Base-by-base conservation (phyloP, 2,797 vertebrate species). In the Acanthornis magna region DNA sequence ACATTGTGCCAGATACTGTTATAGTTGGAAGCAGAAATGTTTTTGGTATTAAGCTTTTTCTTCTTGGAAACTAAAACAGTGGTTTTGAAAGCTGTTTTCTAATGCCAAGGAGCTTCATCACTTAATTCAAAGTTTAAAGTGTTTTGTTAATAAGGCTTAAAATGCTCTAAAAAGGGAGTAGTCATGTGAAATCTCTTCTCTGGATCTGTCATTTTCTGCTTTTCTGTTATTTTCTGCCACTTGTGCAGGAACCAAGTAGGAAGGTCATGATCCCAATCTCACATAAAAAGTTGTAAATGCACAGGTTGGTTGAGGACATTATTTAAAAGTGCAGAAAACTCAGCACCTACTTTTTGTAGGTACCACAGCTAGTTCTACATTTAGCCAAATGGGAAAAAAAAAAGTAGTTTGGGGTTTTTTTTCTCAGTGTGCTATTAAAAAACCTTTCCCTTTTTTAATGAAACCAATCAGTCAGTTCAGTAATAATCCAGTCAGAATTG, bases 21-120 rank as follows among this genome's bases (percentile, higher is more conserved):
- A 27, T 62, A 80, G 81, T 62, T 96, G 92, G 87, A 96, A 93
- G 72, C 36, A 91, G 67, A 72, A 85, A 81, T 72, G 89, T 3
- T 45, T 96, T 91, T 75, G 47, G 73, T 89, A 73, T 90, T 88
- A 95, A 85, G 81, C 27, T 88, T 91, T 91, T 93, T 85, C 74
- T 89, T 92, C 75, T 94, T 92, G 87, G 93, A 95, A 94, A 75
- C 32, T 53, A 45, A 72, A 94, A 6, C 32, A n/a, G 74, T 79
- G 77, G 23, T 29, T 94, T 93, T 85, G 51, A 83, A 88, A 81
- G 70, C 54, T 85, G 45, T 74, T 94, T 92, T 68, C 34, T 89
- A 50, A 74, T 68, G 82, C 91, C 76, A 88, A 17, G 23, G 36
- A 91, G 57, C 43, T 81, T 75, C 58, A 81, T 72, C 43, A 50